phyloP scores from a whole-genome alignment of 2,888 invertebrate genomes.

The Lasioglossum malachurum region DNA sequence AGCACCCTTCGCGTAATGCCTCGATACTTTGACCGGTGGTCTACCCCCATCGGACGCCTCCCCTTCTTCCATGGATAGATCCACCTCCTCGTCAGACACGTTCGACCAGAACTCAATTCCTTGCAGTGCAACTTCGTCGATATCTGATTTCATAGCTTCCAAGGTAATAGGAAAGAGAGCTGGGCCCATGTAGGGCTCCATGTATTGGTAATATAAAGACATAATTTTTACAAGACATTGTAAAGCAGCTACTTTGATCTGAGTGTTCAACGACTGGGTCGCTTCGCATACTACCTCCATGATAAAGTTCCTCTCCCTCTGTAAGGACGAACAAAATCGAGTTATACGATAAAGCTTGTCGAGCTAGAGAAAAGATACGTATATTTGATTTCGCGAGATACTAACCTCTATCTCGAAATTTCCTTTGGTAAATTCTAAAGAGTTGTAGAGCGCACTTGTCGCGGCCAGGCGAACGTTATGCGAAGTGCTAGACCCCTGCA shows the following conservation, averaged over 20 bases:
- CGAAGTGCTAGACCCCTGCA: conserved; percentile 97
- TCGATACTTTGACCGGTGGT: conserved; percentile 96
- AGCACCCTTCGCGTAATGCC: conserved; percentile 99
- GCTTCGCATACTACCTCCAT: conserved; percentile 99
- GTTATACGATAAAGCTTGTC: background rate
- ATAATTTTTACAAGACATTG: conserved; percentile 99
- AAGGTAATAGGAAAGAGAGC: conserved; percentile 99
- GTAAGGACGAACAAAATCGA: conserved; percentile 48
- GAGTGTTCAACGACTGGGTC: conserved; percentile 96
- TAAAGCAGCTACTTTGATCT: conserved; percentile 97
- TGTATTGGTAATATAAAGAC: conserved; percentile 98
- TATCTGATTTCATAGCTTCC: conserved; percentile 98
- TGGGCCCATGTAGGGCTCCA: conserved; percentile 99
- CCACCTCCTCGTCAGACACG: conserved; percentile 99
- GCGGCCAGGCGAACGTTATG: conserved; percentile 98
- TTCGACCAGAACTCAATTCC: conserved; percentile 99
- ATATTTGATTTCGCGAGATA: conserved; percentile 29
- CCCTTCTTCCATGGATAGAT: conserved; percentile 96
- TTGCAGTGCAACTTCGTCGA: conserved; percentile 98
- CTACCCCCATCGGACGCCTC: conserved; percentile 97
- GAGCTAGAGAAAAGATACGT: background rate
- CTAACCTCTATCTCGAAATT: conserved; percentile 97
- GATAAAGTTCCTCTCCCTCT: conserved; percentile 98
- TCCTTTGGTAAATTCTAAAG: conserved; percentile 98
- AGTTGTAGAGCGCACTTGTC: conserved; percentile 98